Base-by-base conservation (phyloP, 2,888 invertebrate genomes). In the Lottia scabra region DNA sequence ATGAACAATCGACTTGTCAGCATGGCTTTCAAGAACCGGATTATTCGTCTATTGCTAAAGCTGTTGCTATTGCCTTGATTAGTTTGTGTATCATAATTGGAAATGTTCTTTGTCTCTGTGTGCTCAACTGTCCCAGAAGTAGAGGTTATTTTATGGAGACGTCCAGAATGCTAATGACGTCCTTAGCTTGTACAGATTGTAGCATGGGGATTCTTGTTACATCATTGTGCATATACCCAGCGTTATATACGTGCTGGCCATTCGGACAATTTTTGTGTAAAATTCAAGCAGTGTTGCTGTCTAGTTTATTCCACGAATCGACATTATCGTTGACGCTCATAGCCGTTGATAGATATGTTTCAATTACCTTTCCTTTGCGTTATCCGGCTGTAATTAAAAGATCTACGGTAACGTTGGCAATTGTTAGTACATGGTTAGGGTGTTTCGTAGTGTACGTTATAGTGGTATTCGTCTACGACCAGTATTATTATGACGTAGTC, bases 241-340 rank as follows among this genome's bases (percentile, higher is more conserved):
- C 78, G 1, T 67, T 80, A 0, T 76, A 75, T 45, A 70, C 74
- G 2, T 80, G 80, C 38, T 80, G 80, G 80, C 80, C 80, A 0
- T 80, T 73, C 68, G 74, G 73, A 23, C 74, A 77, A 71, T 67
- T 67, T 2, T 70, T 80, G 56, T 80, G 80, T 66, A 78, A 76
- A 68, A 64, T 78, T 12, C 78, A 80, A 56, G 80, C 78, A 6
- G 63, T 80, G 63, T 38, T 77, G 12, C 63, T 78, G 26, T 80
- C 80, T 5, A 76, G 77, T 15, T 66, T 80, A 30, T 80, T 80
- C 63, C 80, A 80, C 46, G 80, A 80, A 46, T 80, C 80, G 8
- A 80, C 80, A 8, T 56, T 80, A 43, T 75, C 73, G 5, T 66
- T 80, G 64, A 77, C 75, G 8, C 66, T 80, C 16, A 75, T 80